Base-by-base conservation (phyloP, 1,140 invertebrate genomes). In the Akabosia matsudoensis region DNA sequence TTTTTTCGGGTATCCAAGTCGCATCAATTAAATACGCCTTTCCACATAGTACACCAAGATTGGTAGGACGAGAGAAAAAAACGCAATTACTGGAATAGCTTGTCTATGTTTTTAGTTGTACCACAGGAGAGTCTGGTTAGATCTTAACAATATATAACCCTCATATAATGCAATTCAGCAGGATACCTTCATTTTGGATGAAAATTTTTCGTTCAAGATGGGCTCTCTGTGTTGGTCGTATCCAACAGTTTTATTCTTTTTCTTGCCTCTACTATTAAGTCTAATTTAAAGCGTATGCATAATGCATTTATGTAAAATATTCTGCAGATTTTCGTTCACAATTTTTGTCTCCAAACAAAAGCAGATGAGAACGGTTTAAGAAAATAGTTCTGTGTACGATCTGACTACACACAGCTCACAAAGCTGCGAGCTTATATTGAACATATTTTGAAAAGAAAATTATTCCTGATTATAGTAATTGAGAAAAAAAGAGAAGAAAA, bases 261-360 rank as follows among this genome's bases (percentile, higher is more conserved):
- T 30, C 31, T 67, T 61, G 4, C 54, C 61, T 30, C 61, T 67
- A 7, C 61, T 67, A 67, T 67, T 67, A 67, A 67, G 61, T 67
- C 61, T 31, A 67, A 67, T 67, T 67, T 67, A 67, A 67, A 28
- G 10, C 26, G 61, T 67, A 67, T 67, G 61, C 61, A 67, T 67
- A 67, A 67, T 67, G 61, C 61, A 67, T 67, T 67, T 67, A 67
- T 67, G 61, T 67, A 67, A 67, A 67, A 67, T n/a, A n/a, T 30
- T 67, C 61, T 67, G 61, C 61, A 67, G 61, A 67, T 67, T 67
- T 67, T n/a, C 30, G 10, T 67, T 10, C 61, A 7, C 13, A 30
- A 67, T 10, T 10, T 18, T 45, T 45, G 37, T 45, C 37, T 45
- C 37, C 37, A 45, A 7, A 45, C 37, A 10, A 45, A n/a, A n/a